Base-by-base conservation (phyloP, 2,113 vertebrate species). In the Typhlomys cinereus region DNA sequence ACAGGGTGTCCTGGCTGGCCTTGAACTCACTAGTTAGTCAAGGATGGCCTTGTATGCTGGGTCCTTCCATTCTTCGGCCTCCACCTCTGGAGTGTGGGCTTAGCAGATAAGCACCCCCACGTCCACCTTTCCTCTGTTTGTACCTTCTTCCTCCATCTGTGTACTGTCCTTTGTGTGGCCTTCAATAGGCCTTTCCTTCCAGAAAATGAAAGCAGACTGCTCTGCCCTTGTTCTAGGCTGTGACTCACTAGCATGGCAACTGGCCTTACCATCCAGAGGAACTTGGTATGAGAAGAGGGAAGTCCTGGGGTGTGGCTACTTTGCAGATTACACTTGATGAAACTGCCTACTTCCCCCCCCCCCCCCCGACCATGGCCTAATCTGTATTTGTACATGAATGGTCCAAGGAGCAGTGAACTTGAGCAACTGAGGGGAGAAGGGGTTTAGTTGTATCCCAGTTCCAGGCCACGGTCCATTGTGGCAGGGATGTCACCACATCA, bases 251-350 rank as follows among this genome's bases (percentile, higher is more conserved):
- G 17, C 61, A 4, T 8, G 7, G 3, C 44, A 8, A 44, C 52
- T 39, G 21, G 48, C 9, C 34, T 39, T 71, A 64, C 54, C 74
- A 10, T 41, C 89, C 29, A 39, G 66, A 88, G 64, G 48, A 48
- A 71, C 48, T 93, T 93, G 84, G 61, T 84, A 39, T 88, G 86
- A 82, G 83, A 94, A 89, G 70, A 84, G 75, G 89, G 80, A 94
- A 91, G 79, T 94, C 70, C 80, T 64, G 62, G 80, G 87, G 92
- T 85, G 95, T 84, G 89, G 89, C 70, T n/a, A 11, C 91, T 92
- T 81, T 89, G 46, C 87, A 93, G 69, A 92, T 87, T 48, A 44
- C 75, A 64, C 79, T 5, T 59, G 69, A 74, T 39, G 52, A 90
- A 88, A 86, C 23, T 44, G 27, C 86, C n/a, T n/a, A n/a, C n/a